phyloP scores from a whole-genome alignment of 2,113 vertebrate species.

The Mirza zaza region DNA sequence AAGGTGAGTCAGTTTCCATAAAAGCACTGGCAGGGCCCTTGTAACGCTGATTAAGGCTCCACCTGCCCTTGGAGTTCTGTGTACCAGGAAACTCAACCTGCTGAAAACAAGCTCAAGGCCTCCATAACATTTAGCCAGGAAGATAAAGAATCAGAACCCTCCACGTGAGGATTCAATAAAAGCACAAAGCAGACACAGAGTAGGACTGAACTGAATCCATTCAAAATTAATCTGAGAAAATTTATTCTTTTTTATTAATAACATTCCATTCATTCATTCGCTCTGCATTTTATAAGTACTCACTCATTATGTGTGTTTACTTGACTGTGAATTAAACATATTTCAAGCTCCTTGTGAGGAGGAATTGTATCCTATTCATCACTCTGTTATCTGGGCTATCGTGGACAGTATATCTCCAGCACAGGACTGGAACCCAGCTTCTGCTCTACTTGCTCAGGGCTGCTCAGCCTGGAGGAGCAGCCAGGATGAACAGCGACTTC shows the following conservation, averaged over 20 bases:
- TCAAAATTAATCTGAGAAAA: neutral
- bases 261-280: neutral
- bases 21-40: neutral
- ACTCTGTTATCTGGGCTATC: too few relatives aligned
- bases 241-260: neutral
- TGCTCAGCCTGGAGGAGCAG: neutral
- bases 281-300: neutral
- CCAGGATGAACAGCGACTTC: neutral
- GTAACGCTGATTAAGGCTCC: neutral
- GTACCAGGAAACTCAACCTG: neutral
- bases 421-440: neutral
- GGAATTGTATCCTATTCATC: neutral
- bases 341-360: neutral
- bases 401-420: rapidly evolving
- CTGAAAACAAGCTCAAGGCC: neutral
- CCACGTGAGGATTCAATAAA: neutral
- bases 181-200: neutral
- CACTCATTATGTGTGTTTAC: neutral
- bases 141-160: neutral
- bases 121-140: neutral
- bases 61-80: neutral
- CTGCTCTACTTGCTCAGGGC: neutral
- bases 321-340: neutral
- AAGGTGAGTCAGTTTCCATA: neutral
- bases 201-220: neutral